A percentile compares a stretch with the other conserved stretches of the same genome.
Evolutionary conservation across 2,888 invertebrate species (phyloP).

Genomic region (Brachyopa scutellaris): DNA sequence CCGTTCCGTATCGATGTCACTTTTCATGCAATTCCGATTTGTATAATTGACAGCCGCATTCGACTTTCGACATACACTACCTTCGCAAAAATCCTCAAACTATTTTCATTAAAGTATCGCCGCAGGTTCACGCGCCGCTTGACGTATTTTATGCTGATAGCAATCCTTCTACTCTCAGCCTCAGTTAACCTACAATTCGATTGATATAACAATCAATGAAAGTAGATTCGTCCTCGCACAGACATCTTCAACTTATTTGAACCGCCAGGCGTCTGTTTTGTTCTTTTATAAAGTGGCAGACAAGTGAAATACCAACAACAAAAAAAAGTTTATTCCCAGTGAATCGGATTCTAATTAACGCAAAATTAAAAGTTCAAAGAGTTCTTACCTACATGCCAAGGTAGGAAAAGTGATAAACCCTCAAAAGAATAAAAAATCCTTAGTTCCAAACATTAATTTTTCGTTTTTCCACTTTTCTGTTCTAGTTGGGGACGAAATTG

Average conservation of each 20-base stretch:
- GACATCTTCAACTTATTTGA: neutral
- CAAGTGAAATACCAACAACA: conserved; percentile 5
- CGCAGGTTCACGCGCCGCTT: conserved; percentile 65
- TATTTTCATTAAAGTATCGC: conserved; percentile 58
- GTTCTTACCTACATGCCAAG: conserved; percentile 69
- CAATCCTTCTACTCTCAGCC: conserved; percentile 22
- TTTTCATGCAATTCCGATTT: conserved; percentile 34
- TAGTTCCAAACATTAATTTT: conserved; percentile 12
- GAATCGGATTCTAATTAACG: conserved; percentile 25
- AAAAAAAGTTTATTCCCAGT: conserved; percentile 19
- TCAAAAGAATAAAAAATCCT: conserved; percentile 1
- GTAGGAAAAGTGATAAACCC: conserved; percentile 59
- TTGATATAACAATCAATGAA: conserved; percentile 27
- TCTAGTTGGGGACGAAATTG: conserved; percentile 30
- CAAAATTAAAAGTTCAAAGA: conserved; percentile 69
- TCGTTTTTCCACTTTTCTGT: conserved; percentile 21
- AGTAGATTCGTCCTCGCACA: neutral
- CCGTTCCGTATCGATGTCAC: conserved; percentile 11
- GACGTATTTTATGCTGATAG: conserved; percentile 41
- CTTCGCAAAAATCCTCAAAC: conserved; percentile 55
- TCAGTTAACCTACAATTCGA: conserved; percentile 1
- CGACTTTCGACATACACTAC: neutral
- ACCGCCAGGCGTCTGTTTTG: conserved; percentile 7
- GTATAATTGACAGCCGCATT: conserved; percentile 63
- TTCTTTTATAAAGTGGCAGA: conserved; percentile 42